Conservation (phyloP, 2,113 vertebrate genomes). For the Stictonetta naevosa region DNA sequence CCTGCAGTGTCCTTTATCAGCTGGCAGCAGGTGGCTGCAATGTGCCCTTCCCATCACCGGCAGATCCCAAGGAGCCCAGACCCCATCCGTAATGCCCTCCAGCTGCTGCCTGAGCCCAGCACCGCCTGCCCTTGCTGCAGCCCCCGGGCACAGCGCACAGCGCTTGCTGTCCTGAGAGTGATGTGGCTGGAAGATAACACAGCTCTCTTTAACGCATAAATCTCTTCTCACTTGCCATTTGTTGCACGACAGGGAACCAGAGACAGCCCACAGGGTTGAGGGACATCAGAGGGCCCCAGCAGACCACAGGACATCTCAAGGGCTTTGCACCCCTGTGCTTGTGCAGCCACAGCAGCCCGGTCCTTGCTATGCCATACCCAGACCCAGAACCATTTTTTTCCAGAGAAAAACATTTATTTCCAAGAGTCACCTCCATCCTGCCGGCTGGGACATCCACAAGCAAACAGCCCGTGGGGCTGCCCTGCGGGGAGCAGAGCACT, state of each 20-base stretch:
- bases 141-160: background rate
- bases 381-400: background rate
- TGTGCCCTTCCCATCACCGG: background rate
- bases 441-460: background rate
- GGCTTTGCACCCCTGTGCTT: background rate
- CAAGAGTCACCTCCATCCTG: background rate
- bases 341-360: background rate
- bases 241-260: background rate
- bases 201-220: background rate
- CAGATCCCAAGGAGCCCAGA: background rate
- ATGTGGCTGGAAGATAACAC: rapidly evolving
- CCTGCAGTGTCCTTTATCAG: background rate
- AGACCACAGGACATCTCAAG: background rate
- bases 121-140: background rate
- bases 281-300: background rate
- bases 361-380: background rate
- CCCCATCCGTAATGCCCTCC: background rate
- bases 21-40: background rate
- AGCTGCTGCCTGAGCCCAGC: background rate
- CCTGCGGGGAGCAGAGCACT: background rate
- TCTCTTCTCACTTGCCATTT: background rate
- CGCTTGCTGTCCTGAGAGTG: rapidly evolving
- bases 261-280: background rate
- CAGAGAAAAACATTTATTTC: background rate
- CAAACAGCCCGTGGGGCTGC: background rate